Base-by-base conservation (phyloP, 2,888 invertebrate genomes). In the Cephonodes hylas region DNA sequence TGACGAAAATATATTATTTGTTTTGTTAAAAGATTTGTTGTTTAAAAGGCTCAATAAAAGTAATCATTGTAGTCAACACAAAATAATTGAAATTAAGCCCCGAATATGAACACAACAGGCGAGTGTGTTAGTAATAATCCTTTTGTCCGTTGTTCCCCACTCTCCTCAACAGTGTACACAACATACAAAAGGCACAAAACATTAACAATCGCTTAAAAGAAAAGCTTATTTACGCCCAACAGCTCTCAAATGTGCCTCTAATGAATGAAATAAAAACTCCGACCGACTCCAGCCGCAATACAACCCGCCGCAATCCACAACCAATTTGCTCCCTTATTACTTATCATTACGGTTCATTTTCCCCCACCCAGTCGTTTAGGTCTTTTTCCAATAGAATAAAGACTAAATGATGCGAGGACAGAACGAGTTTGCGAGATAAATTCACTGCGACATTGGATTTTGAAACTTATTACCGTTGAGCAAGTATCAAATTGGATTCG, bases 381-480 rank as follows among this genome's bases (percentile, higher is more conserved):
- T 64, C 76, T 66, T 76, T 79, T 79, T 48, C 13, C 46, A 60
- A 60, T 48, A 42, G 23, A 53, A 60, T 25, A 20, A 42, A 42
- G 10, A 70, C 73, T 81, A 86, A 86, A 88, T 79, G 83, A 86
- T 83, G 83, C 79, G 83, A 83, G 84, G 81, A 83, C 81, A 79
- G 80, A 84, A 84, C 79, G 77, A 86, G 85, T 85, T 85, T 84
- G 84, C 79, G 81, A 82, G 83, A 82, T 79, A 76, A 80, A 79
- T 71, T 72, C 63, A 63, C 64, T 63, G 66, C 68, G 68, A 63
- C 79, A 79, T 73, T 72, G 76, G 63, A 83, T 77, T 81, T 75
- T 80, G 68, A 77, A 74, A 79, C 78, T 69, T 85, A 81, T 70
- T 34, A 18, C 60, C 23, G 46, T 48, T 20, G 57, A 2, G 67